Percentiles rank a stretch among this genome's conserved stretches.
These are phyloP conservation scores for Leistus spinibarbis DNA, from an alignment of 2,888 invertebrate genomes.

Conservation along the genomic window DNA sequence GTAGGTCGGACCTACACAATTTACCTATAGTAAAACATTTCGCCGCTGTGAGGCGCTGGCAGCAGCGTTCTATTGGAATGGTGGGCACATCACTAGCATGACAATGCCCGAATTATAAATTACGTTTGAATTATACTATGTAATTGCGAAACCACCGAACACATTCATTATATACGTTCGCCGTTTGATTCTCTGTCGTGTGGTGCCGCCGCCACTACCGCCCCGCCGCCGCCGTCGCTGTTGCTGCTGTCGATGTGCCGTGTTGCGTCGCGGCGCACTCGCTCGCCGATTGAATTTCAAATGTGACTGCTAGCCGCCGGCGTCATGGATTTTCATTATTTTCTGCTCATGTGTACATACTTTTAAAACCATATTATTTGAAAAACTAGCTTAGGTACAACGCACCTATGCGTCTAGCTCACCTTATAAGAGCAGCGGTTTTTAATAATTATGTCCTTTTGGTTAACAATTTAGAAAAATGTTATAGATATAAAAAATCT, in stretches of 20 bases:
- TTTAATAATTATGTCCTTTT: too few relatives aligned
- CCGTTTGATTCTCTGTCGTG: slow-evolving; percentile 1
- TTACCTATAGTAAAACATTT: background rate
- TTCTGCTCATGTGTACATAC: background rate
- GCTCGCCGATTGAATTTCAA: slow-evolving; percentile 38
- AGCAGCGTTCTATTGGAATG: background rate
- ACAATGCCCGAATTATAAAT: slow-evolving; percentile 59
- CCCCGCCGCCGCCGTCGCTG: background rate
- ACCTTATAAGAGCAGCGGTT: too few relatives aligned
- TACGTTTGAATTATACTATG: slow-evolving; percentile 61
- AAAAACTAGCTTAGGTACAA: too few relatives aligned
- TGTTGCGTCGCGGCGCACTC: slow-evolving; percentile 8
- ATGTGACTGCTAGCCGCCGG: slow-evolving; percentile 19
- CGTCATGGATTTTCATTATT: background rate
- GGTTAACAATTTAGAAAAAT: too few relatives aligned
- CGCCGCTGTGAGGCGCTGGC: background rate
- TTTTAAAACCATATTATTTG: background rate
- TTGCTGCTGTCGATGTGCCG: slow-evolving; percentile 1
- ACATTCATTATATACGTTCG: slow-evolving; percentile 55
- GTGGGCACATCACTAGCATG: slow-evolving; percentile 57
- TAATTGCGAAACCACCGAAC: slow-evolving; percentile 58
- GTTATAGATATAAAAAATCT: too few relatives aligned
- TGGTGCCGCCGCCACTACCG: background rate
- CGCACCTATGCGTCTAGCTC: too few relatives aligned
- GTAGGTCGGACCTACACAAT: background rate